Conservation (phyloP, 2,797 vertebrate genomes). For the Anolis apletophallus region DNA sequence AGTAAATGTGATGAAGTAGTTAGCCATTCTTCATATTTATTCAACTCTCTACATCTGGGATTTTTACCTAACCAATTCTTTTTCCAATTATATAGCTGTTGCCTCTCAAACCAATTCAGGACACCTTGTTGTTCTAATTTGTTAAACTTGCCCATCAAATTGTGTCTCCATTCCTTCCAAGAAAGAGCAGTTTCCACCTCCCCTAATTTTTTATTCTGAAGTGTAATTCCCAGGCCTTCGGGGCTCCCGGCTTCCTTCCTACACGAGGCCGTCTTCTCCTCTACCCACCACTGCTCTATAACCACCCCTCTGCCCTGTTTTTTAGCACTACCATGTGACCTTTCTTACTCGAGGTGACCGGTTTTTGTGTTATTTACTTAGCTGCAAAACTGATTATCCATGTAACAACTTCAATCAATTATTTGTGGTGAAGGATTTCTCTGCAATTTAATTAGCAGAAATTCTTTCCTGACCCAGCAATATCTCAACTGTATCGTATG, state of each 20-base stretch:
- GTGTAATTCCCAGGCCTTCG: neutral
- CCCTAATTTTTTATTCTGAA: too few species aligned
- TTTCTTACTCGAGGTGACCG: conserved; percentile 48
- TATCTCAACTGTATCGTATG: conserved; percentile 69
- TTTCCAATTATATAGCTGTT: too few species aligned
- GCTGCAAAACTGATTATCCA: conserved; percentile 61
- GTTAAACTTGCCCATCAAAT: too few species aligned
- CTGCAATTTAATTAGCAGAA: conserved; percentile 77
- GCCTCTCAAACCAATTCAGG: too few species aligned
- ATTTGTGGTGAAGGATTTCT: conserved; percentile 68
- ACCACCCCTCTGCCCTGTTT: conserved; percentile 14
- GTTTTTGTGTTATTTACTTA: conserved; percentile 69
- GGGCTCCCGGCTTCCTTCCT: conserved; percentile 2
- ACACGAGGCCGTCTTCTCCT: neutral
- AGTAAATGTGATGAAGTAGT: too few species aligned
- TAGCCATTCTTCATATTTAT: too few species aligned
- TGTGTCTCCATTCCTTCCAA: too few species aligned
- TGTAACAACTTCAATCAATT: conserved; percentile 74
- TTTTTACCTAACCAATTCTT: too few species aligned
- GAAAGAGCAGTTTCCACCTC: too few species aligned
- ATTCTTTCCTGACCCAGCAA: conserved; percentile 73
- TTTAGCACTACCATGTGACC: conserved; percentile 41
- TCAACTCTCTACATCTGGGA: too few species aligned
- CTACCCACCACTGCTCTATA: conserved; percentile 2
- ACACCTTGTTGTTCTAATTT: too few species aligned